These are phyloP conservation scores for Dicyrtoma fusca DNA, from an alignment of 2,888 invertebrate genomes.

Conservation along the genomic window DNA sequence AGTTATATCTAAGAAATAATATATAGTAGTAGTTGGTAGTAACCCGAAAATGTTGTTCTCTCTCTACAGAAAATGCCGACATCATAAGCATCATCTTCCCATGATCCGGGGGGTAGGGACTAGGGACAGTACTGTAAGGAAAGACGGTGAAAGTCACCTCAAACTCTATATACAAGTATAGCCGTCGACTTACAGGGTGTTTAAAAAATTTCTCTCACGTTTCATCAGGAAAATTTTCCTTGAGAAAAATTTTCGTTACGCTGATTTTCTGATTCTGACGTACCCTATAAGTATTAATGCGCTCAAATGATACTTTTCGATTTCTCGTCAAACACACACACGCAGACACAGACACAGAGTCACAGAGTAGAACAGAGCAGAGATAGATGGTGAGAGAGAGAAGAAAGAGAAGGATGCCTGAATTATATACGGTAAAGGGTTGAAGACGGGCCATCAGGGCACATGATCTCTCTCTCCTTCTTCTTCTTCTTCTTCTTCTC, in stretches of 20 bases:
- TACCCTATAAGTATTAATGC: slow-evolving; percentile 5
- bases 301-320: neutral
- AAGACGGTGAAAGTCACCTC: slow-evolving; percentile 13
- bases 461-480: neutral
- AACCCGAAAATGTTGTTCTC: too few species aligned
- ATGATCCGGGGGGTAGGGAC: too few species aligned
- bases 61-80: too few species aligned
- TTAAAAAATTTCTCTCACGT: slow-evolving; percentile 30
- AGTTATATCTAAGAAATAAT: too few species aligned
- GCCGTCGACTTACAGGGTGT: neutral
- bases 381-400: neutral
- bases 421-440: neutral
- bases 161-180: too few species aligned
- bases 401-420: neutral
- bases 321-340: neutral
- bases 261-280: neutral
- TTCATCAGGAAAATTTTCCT: slow-evolving; percentile 28
- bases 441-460: too few species aligned
- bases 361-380: slow-evolving; percentile 4
- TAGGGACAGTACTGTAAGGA: neutral
- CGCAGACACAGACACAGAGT: neutral
- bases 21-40: too few species aligned
- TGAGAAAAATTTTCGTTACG: neutral
- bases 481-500: too few species aligned
- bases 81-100: neutral